Percentiles rank a stretch among this genome's conserved stretches.
phyloP scores from a whole-genome alignment of 2,113 vertebrate genomes.

The Orientallactaga bullata region DNA sequence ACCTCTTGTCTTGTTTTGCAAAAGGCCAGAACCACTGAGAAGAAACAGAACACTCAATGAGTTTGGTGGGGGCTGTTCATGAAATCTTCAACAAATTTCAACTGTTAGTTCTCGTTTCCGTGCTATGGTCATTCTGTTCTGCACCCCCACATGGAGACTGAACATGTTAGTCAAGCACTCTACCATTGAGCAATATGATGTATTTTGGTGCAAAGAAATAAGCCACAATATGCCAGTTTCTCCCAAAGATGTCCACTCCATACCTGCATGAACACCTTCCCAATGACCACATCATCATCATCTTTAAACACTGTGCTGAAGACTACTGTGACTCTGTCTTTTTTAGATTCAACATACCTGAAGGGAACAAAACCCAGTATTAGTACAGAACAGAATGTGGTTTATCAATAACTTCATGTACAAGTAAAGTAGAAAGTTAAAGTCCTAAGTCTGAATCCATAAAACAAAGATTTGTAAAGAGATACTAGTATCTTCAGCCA shows the following conservation, averaged over 20 bases:
- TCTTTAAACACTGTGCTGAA: constrained; percentile 99
- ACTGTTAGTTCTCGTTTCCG: neutral
- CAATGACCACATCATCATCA: constrained; percentile 98
- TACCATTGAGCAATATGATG: neutral
- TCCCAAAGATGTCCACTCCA: constrained; percentile 29
- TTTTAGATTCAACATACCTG: constrained; percentile 99
- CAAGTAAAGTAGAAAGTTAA: neutral
- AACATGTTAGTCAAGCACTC: neutral
- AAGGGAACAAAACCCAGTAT: constrained; percentile 56
- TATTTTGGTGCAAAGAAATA: neutral
- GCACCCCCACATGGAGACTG: neutral
- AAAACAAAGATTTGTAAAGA: neutral
- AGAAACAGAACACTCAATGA: neutral
- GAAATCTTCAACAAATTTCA: neutral
- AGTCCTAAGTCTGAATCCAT: neutral
- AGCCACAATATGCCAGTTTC: neutral
- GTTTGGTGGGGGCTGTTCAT: neutral
- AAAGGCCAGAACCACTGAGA: constrained; percentile 24
- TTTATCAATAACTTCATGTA: constrained; percentile 7
- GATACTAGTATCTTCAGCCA: neutral
- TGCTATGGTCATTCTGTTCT: neutral
- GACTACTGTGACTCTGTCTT: constrained; percentile 98
- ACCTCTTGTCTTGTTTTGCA: neutral
- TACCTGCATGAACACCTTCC: constrained; percentile 99
- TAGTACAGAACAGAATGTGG: neutral